Conservation (phyloP, 2,797 vertebrate genomes). For the Microctenopoma stevenorrisi region DNA sequence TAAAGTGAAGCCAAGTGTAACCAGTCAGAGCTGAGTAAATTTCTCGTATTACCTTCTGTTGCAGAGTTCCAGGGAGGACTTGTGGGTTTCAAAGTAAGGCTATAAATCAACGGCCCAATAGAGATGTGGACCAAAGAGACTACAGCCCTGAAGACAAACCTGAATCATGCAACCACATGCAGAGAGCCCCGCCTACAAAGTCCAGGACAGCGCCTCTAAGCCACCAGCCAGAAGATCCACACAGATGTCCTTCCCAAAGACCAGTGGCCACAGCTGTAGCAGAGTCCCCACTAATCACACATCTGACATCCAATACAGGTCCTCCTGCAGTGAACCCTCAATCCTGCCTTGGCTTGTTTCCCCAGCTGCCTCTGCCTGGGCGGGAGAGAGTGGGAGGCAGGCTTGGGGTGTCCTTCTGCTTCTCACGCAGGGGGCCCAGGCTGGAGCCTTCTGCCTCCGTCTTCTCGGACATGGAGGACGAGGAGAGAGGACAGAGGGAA, state of each 20-base stretch:
- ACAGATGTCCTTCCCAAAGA: constrained; percentile 58
- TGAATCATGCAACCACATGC: constrained; percentile 32
- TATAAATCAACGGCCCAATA: constrained; percentile 80
- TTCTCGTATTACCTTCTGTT: constrained; percentile 45
- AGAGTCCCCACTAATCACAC: constrained; percentile 58
- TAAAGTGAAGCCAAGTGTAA: neutral
- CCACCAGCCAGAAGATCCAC: constrained; percentile 36
- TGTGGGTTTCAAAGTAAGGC: constrained; percentile 82
- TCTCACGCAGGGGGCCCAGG: constrained; percentile 92
- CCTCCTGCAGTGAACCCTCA: constrained; percentile 60
- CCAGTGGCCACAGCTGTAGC: constrained; percentile 43
- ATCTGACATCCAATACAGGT: constrained; percentile 39
- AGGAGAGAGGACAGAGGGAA: constrained; percentile 86
- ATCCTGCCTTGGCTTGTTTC: constrained; percentile 63
- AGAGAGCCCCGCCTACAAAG: constrained; percentile 24
- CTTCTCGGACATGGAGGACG: constrained; percentile 93
- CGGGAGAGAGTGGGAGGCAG: constrained; percentile 73
- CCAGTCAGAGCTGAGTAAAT: constrained; percentile 15
- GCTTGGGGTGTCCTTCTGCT: constrained; percentile 95
- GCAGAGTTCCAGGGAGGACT: constrained; percentile 85
- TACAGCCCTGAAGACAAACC: constrained; percentile 69
- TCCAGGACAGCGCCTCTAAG: constrained; percentile 21
- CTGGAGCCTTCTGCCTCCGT: constrained; percentile 96
- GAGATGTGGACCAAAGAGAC: constrained; percentile 75
- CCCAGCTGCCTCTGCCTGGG: constrained; percentile 69